Evolutionary conservation across 2,888 invertebrate species (phyloP).

Genomic region (Stomorhina lunata): DNA sequence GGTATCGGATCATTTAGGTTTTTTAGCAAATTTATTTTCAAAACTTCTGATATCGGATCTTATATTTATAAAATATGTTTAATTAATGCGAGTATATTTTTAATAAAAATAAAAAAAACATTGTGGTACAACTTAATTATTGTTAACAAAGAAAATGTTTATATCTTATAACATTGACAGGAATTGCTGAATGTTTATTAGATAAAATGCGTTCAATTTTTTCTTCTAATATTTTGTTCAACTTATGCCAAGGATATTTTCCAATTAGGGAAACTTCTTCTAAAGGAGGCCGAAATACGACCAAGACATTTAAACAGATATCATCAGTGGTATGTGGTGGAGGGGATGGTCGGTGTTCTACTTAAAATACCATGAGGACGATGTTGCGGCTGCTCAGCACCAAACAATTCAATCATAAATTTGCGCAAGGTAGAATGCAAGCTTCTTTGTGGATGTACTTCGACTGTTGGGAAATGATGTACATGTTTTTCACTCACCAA

Average conservation of each 20-base stretch:
- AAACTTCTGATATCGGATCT: too few species aligned
- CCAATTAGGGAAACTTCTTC: constrained; percentile 93
- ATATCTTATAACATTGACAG: constrained; percentile 89
- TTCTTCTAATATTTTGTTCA: constrained; percentile 85
- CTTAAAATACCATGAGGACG: constrained; percentile 88
- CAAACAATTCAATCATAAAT: constrained; percentile 95
- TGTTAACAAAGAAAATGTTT: too few species aligned
- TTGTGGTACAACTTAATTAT: too few species aligned
- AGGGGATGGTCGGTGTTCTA: constrained; percentile 84
- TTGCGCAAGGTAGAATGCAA: constrained; percentile 91
- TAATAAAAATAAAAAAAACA: too few species aligned
- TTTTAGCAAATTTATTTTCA: too few species aligned
- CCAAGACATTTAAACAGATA: constrained; percentile 89
- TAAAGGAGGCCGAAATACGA: constrained; percentile 90
- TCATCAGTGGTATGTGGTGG: constrained; percentile 84
- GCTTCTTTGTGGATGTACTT: constrained; percentile 92
- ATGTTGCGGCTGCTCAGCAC: constrained; percentile 91
- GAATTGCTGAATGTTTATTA: constrained; percentile 88
- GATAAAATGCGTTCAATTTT: constrained; percentile 85
- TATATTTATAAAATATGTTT: too few species aligned
- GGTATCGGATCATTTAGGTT: too few species aligned
- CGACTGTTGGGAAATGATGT: constrained; percentile 92
- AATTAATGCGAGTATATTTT: too few species aligned
- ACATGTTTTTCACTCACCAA: constrained; percentile 91
- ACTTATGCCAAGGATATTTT: constrained; percentile 94